phyloP scores from a whole-genome alignment of 2,113 vertebrate genomes.

The zebrafish (Danio rerio) region GRCz12tu NC_133198.1:5761501-5762000 shows the following conservation, averaged over 20 bases:
- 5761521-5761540: too few species aligned
- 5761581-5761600: background rate
- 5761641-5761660: background rate
- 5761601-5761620: background rate
- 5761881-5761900: too few species aligned
- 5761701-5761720: conserved; percentile 95
- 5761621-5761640: background rate
- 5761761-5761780: conserved; percentile 76
- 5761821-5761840: background rate
- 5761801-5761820: background rate
- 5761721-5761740: conserved; percentile 95
- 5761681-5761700: conserved; percentile 92
- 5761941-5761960: too few species aligned
- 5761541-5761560: background rate
- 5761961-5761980: too few species aligned
- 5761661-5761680: conserved; percentile 58
- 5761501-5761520: too few species aligned
- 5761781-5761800: background rate
- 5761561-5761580: background rate
- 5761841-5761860: background rate
- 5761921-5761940: too few species aligned
- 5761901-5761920: too few species aligned
- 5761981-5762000: too few species aligned
- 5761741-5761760: conserved; percentile 90
- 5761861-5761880: background rate